Evolutionary conservation across 2,888 invertebrate species (phyloP).

Genomic region (Coremacera marginata): DNA sequence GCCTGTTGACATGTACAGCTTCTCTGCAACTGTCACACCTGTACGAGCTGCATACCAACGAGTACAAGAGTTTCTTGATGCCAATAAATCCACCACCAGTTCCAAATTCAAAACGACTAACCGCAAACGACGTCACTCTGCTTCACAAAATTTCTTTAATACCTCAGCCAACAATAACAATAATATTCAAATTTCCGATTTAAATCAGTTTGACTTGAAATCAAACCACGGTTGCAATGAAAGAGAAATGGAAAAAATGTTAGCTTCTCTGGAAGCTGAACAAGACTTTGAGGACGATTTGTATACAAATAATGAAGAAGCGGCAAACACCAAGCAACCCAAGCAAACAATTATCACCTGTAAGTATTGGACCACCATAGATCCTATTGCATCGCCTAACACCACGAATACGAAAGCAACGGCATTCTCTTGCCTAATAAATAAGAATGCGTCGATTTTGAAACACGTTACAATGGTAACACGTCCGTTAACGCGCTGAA

Average conservation of each 20-base stretch:
- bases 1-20: neutral
- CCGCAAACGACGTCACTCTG: conserved; percentile 74
- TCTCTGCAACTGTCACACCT: neutral
- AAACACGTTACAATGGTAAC: conserved; percentile 62
- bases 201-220: conserved; percentile 51
- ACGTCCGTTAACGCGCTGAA: conserved; percentile 62
- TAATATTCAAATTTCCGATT: conserved; percentile 51
- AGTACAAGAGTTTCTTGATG: conserved; percentile 49
- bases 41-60: conserved; percentile 44
- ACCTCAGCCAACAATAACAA: conserved; percentile 52
- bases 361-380: conserved; percentile 61
- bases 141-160: conserved; percentile 62
- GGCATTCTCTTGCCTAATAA: conserved; percentile 54
- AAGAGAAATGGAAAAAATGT: conserved; percentile 37
- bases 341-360: conserved; percentile 61
- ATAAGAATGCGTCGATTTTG: conserved; percentile 60
- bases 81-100: conserved; percentile 33
- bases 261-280: conserved; percentile 37
- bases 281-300: conserved; percentile 28
- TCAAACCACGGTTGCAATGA: conserved; percentile 26
- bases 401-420: conserved; percentile 38
- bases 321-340: conserved; percentile 20
- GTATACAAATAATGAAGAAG: conserved; percentile 23
- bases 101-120: conserved; percentile 58
- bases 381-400: conserved; percentile 47